Evolutionary conservation across 2,797 vertebrate genomes (phyloP), one percentile per base, ranked within the genome.

Genomic region (Myiotriccus ornatus): DNA sequence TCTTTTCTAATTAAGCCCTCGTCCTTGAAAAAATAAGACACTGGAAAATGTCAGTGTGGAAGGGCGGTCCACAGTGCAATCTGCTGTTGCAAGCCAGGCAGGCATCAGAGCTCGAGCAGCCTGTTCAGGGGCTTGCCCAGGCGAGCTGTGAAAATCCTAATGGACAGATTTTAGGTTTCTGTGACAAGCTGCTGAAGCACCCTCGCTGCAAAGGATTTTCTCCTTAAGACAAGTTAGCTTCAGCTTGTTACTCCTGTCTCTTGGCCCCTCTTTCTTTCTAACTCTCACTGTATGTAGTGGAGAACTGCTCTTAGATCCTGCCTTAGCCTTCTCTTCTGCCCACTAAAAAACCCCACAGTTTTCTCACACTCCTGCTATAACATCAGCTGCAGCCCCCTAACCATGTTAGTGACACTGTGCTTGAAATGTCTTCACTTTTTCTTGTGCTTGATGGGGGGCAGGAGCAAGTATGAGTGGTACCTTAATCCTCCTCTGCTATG

Each of bases 321-420:
- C 64, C 37, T 65, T 60, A 44, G 22, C 9, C 12, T 65, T 50
- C 35, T 18, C 46, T 62, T 57, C 44, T 80, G 17, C 18, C 23
- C 2, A 1, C 30, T 63, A 21, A 87, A 76, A 79, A 55, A 39
- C 23, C 14, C 32, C 64, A 4, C 27, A 2, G 3, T 52, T 78
- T 52, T 19, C 55, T 87, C 53, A 17, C 17, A 3, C 6, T 70
- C 12, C 32, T 53, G 41, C 14, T 41, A 3, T 12, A 35, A 27
- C 13, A 49, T 19, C 32, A 78, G 13, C 52, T 49, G 53, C 52
- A 70, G 30, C 25, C 20, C 12, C 20, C 25, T 37, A 32, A 34
- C 30, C 2, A 0, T 12, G 23, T n/a, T 4, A 37, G 39, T 14
- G 15, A 4, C 23, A 19, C 44, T 37, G 43, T 41, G 67, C 57